phyloP scores from a whole-genome alignment of 1,140 invertebrate genomes.

The Ericerus pela region DNA sequence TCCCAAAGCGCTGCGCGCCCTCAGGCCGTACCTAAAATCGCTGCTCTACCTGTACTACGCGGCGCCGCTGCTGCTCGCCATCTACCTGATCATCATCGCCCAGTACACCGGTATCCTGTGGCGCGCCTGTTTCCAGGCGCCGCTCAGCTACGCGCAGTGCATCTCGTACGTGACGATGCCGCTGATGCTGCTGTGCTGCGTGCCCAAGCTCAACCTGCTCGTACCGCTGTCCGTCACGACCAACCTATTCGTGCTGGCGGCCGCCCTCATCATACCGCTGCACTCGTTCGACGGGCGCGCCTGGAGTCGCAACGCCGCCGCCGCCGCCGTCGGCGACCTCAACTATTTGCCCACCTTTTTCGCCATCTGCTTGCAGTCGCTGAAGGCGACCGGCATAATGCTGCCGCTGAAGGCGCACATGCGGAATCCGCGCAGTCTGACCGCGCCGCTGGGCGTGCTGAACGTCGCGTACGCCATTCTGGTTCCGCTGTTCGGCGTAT shows the following conservation, averaged over 20 bases:
- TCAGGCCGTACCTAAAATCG: constrained; percentile 29
- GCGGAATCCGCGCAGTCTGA: constrained; percentile 32
- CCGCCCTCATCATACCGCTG: constrained; percentile 62
- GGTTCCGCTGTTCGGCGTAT: constrained; percentile 30
- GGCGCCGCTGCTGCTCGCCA: neutral
- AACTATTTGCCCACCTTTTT: constrained; percentile 46
- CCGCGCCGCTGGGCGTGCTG: constrained; percentile 33
- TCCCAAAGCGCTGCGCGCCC: constrained; percentile 35
- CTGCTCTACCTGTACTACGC: neutral
- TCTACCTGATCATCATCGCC: neutral
- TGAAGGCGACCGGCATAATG: constrained; percentile 67
- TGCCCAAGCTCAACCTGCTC: constrained; percentile 52
- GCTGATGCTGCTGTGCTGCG: constrained; percentile 45
- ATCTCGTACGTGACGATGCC: constrained; percentile 38
- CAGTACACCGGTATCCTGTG: neutral
- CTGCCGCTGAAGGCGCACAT: constrained; percentile 39
- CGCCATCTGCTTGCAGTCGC: constrained; percentile 60
- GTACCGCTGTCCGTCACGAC: constrained; percentile 62
- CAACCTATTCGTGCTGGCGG: constrained; percentile 64
- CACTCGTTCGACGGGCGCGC: constrained; percentile 31
- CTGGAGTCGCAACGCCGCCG: no score
- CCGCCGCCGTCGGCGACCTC: constrained; percentile 32
- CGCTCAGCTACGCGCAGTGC: neutral
- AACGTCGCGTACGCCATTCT: constrained; percentile 35
- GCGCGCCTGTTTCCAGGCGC: neutral